phyloP scores from a whole-genome alignment of 2,888 invertebrate species.

The Panopea generosa region DNA sequence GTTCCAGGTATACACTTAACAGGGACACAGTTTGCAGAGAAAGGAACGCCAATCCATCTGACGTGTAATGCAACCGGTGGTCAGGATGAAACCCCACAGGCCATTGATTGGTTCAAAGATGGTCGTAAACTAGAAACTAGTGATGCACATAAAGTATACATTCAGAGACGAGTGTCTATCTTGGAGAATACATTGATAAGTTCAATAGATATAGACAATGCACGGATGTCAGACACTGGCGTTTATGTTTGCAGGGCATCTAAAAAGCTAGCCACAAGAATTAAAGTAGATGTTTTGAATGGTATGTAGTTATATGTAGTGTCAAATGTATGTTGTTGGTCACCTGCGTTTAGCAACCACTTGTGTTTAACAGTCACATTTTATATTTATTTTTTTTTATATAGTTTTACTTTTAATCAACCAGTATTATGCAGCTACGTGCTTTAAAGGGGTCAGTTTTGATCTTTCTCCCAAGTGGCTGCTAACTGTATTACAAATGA shows the following conservation, averaged over 20 bases:
- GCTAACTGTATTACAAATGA: too few species aligned
- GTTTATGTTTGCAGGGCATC: conserved; percentile 69
- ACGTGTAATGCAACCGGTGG: conserved; percentile 63
- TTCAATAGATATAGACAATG: conserved; percentile 59
- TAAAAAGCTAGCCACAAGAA: conserved; percentile 47
- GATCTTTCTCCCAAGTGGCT: too few species aligned
- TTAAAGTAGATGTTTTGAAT: conserved; percentile 56
- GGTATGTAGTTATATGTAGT: too few species aligned
- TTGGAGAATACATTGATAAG: conserved; percentile 62
- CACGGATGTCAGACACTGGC: conserved; percentile 63
- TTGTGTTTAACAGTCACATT: too few species aligned
- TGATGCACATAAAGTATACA: not conserved
- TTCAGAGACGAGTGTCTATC: not conserved
- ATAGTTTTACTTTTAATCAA: too few species aligned
- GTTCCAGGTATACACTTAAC: conserved; percentile 40
- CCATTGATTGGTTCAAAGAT: conserved; percentile 44
- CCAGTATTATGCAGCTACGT: too few species aligned
- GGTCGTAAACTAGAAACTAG: not conserved
- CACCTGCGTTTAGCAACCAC: too few species aligned
- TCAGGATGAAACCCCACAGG: conserved; percentile 23
- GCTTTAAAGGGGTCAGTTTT: too few species aligned
- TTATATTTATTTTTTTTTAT: too few species aligned
- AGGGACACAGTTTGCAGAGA: conserved; percentile 52
- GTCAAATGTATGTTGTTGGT: too few species aligned
- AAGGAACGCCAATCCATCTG: conserved; percentile 59